phyloP scores from a whole-genome alignment of 2,888 invertebrate genomes.

The Synergus umbraculus region DNA sequence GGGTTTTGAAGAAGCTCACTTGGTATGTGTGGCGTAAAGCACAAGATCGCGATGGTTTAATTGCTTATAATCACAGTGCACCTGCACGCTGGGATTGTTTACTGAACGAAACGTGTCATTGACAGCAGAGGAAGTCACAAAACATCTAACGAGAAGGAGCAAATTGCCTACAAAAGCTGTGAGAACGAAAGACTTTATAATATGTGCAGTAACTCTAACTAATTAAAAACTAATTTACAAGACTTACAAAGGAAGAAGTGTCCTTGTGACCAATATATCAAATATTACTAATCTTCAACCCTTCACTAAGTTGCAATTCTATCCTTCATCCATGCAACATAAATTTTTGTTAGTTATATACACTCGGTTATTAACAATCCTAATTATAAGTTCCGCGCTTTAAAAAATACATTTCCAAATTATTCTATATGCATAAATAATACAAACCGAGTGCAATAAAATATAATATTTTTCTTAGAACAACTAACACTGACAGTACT shows the following conservation, averaged over 20 bases:
- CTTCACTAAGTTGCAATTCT: background rate
- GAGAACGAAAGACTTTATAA: background rate
- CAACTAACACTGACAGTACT: background rate
- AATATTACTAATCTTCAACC: background rate
- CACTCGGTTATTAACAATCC: background rate
- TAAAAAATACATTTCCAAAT: background rate
- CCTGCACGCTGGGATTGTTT: conserved; percentile 21
- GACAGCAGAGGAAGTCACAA: conserved; percentile 8
- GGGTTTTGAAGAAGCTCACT: conserved; percentile 6
- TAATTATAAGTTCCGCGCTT: background rate
- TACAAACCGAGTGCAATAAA: background rate
- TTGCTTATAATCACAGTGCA: conserved; percentile 27
- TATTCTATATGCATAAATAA: background rate
- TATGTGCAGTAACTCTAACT: conserved; percentile 1
- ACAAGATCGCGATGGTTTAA: conserved; percentile 16
- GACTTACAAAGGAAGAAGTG: background rate
- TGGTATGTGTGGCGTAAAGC: conserved; percentile 11
- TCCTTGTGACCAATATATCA: background rate
- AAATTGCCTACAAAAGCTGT: conserved; percentile 12
- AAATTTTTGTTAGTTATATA: background rate
- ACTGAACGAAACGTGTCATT: conserved; percentile 23
- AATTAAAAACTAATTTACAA: conserved; percentile 1
- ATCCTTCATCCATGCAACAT: background rate
- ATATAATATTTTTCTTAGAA: background rate
- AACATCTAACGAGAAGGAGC: conserved; percentile 16